Conservation (phyloP, 2,797 vertebrate species). For the Acrocephalus scirpaceus region DNA sequence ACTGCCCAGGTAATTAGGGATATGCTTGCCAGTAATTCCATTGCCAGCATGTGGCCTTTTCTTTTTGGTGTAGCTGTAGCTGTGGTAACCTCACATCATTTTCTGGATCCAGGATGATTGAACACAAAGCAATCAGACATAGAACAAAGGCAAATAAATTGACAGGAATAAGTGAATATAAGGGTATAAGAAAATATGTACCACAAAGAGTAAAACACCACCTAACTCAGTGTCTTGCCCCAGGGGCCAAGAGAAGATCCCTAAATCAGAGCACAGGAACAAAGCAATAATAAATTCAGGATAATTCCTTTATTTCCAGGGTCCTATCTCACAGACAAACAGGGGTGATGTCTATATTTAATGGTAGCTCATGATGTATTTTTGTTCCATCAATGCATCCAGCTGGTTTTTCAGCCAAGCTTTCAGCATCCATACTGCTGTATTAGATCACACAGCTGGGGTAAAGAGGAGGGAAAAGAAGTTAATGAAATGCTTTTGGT, state of each 20-base stretch:
- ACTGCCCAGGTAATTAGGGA: neutral
- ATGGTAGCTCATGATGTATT: neutral
- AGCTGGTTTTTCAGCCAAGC: neutral
- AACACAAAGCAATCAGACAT: neutral
- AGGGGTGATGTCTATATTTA: neutral
- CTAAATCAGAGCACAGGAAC: neutral
- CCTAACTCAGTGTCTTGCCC: neutral
- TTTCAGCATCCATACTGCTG: neutral
- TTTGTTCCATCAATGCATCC: neutral
- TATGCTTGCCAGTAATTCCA: neutral
- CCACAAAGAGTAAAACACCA: neutral
- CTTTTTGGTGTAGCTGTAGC: neutral
- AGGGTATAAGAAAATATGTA: neutral
- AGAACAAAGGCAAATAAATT: neutral
- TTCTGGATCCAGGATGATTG: neutral
- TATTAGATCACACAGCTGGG: neutral
- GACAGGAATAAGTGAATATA: neutral
- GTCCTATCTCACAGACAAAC: neutral
- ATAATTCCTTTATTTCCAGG: neutral
- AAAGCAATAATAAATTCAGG: neutral
- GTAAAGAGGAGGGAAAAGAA: neutral
- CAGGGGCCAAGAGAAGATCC: neutral
- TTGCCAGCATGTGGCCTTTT: accelerated
- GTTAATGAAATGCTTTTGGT: neutral
- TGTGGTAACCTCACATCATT: neutral